phyloP scores from a whole-genome alignment of 2,113 vertebrate species.

The Romanogobio albipinnatus region DNA sequence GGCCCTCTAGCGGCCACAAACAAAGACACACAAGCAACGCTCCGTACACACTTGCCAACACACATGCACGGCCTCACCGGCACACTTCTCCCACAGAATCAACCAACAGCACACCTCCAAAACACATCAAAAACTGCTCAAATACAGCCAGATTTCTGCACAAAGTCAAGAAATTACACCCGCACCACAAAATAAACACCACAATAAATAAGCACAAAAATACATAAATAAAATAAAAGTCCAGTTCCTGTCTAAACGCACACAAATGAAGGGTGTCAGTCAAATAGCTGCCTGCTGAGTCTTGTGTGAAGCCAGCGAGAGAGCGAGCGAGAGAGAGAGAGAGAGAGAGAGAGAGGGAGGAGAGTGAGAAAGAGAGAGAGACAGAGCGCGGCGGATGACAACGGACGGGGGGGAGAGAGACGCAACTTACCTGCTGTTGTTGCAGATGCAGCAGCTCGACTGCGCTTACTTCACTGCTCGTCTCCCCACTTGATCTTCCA shows the following conservation, averaged over 20 bases:
- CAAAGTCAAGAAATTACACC: conserved; percentile 41
- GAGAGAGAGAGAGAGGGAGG: conserved; percentile 47
- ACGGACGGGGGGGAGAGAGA: conserved; percentile 71
- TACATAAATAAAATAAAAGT: conserved; percentile 42
- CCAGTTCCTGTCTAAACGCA: conserved; percentile 14
- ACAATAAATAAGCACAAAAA: conserved; percentile 36
- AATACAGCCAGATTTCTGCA: neutral
- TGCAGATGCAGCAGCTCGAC: conserved; percentile 99
- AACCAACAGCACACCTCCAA: neutral
- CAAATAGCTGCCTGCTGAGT: conserved; percentile 43
- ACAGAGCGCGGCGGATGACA: conserved; percentile 48
- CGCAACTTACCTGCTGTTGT: conserved; percentile 99
- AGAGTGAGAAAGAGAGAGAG: conserved; percentile 36
- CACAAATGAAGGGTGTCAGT: conserved; percentile 24
- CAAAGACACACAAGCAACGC: conserved; percentile 60
- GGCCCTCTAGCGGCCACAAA: conserved; percentile 95
- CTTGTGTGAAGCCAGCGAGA: conserved; percentile 54
- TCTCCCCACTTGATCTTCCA: conserved; percentile 99
- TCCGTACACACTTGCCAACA: conserved; percentile 11
- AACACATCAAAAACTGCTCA: neutral
- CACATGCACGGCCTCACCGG: conserved; percentile 51
- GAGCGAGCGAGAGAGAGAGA: conserved; percentile 39
- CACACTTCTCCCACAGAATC: neutral
- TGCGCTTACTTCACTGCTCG: conserved; percentile 98
- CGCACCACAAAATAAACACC: conserved; percentile 11